These are phyloP conservation scores for Criorhina ranunculi DNA, from an alignment of 2,888 invertebrate species.

Conservation along the genomic window DNA sequence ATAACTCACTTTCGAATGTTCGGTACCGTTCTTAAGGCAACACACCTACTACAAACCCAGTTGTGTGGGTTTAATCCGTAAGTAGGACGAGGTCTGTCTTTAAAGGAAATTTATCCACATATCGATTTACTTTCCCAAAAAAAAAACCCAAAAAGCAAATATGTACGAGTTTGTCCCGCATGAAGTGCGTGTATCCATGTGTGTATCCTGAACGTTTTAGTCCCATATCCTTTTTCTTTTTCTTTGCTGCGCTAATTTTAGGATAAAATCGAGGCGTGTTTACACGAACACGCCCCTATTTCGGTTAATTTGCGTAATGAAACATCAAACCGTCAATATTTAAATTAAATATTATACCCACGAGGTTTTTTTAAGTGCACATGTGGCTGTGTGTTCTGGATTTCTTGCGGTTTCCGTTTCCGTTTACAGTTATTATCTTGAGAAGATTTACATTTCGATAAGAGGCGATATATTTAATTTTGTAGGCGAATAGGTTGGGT, in stretches of 20 bases:
- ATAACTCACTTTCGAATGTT: constrained; percentile 27
- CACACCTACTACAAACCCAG: constrained; percentile 8
- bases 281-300: constrained; percentile 35
- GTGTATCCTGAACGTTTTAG: constrained; percentile 1
- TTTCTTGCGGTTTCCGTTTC: constrained; percentile 23
- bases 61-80: not conserved
- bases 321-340: constrained; percentile 46
- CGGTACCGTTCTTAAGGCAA: not conserved
- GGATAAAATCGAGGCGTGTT: constrained; percentile 45
- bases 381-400: not conserved
- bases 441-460: constrained; percentile 2
- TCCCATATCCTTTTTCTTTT: not conserved
- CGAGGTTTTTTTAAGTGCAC: not conserved
- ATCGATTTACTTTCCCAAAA: constrained; percentile 24
- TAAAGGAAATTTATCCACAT: constrained; percentile 12
- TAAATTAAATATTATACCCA: constrained; percentile 26
- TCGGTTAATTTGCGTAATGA: constrained; percentile 48
- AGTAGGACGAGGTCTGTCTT: not conserved
- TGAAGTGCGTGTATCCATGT: constrained; percentile 18
- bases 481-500: not conserved
- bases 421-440: constrained; percentile 23
- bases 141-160: constrained; percentile 17
- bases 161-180: not conserved
- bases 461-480: constrained; percentile 6
- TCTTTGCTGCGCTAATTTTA: constrained; percentile 34